These are phyloP conservation scores for Pitangus sulphuratus DNA, from an alignment of 2,797 vertebrate species.

Conservation along the genomic window DNA sequence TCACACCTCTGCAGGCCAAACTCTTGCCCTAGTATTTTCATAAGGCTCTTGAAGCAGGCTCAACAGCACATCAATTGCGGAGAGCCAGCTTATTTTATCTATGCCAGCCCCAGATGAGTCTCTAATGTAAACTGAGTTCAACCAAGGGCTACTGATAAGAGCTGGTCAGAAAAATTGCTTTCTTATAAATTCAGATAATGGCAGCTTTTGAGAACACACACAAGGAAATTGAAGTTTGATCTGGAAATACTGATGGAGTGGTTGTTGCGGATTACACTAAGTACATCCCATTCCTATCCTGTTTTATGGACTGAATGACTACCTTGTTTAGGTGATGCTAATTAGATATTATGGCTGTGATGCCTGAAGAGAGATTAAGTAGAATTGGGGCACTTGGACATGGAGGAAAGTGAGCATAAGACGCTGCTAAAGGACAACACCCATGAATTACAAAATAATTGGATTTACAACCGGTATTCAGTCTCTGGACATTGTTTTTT, in stretches of 20 bases:
- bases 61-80: neutral
- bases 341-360: neutral
- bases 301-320: constrained; percentile 45
- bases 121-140: neutral
- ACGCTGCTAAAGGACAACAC: constrained; percentile 29
- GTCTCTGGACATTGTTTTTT: neutral
- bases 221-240: neutral
- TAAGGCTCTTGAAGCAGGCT: neutral
- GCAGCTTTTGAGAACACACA: neutral
- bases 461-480: neutral
- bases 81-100: neutral
- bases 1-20: neutral
- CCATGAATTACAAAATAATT: constrained; percentile 25
- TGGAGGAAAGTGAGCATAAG: constrained; percentile 41
- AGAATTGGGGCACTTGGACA: neutral
- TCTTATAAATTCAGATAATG: neutral
- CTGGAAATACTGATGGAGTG: neutral
- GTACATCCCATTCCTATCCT: neutral
- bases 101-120: neutral
- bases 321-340: constrained; percentile 31
- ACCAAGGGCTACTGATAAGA: neutral
- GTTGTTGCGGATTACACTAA: neutral
- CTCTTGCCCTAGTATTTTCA: neutral
- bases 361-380: constrained; percentile 44
- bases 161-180: neutral